These are phyloP conservation scores for Nansenia antarctica DNA, from an alignment of 2,113 vertebrate species.

Conservation along the genomic window DNA sequence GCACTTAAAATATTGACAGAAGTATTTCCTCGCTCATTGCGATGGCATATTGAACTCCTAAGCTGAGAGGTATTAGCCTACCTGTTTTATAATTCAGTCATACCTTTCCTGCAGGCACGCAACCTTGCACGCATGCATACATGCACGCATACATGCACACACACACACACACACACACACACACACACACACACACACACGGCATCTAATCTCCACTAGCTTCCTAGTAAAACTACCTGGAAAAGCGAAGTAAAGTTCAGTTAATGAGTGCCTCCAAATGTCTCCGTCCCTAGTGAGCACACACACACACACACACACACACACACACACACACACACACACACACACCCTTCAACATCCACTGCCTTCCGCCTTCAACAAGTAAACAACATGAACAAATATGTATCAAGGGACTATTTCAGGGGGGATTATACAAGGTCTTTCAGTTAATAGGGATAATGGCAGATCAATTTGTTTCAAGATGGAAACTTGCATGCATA, in stretches of 20 bases:
- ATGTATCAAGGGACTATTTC: constrained; percentile 83
- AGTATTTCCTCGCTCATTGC: constrained; percentile 23
- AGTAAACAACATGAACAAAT: constrained; percentile 80
- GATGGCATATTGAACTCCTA: constrained; percentile 45
- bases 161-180: constrained; percentile 1
- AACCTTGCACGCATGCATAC: no score
- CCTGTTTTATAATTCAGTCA: constrained; percentile 41
- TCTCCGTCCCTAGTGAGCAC: background rate
- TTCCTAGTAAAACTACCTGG: constrained; percentile 25
- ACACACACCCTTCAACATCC: constrained; percentile 9
- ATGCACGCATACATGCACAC: background rate
- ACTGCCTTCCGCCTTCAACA: constrained; percentile 21
- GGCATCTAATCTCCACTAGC: constrained; percentile 35
- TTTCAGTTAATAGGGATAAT: constrained; percentile 86
- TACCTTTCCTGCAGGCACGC: no score
- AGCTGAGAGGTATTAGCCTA: constrained; percentile 40
- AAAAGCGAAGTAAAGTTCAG: constrained; percentile 11
- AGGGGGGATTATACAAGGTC: constrained; percentile 84
- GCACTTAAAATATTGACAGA: no score
- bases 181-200: background rate
- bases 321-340: constrained; percentile 9
- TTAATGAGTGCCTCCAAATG: constrained; percentile 21
- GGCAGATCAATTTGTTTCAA: constrained; percentile 85
- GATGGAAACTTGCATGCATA: constrained; percentile 83
- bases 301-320: constrained; percentile 9